Base-by-base conservation (phyloP, 2,888 invertebrate genomes). In the Eristalinus aeneus region DNA sequence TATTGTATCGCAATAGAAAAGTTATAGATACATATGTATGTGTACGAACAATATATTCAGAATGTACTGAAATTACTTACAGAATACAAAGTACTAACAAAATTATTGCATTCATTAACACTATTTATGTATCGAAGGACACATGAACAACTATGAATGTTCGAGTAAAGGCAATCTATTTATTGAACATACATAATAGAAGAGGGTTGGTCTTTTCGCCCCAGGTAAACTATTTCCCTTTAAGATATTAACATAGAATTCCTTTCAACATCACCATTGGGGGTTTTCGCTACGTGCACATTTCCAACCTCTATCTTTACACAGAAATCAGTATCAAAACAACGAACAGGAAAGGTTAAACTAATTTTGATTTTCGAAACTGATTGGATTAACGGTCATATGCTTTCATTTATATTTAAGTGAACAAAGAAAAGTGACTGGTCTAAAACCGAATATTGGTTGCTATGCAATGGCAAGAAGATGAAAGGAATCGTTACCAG, bases 181-280 rank as follows among this genome's bases (percentile, higher is more conserved):
- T 88, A 82, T 80, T 88, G 78, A 87, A 87, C 78, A 87, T 68
- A 83, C 53, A 67, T 22, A 53, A 53, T 77, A 72, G 67, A 76
- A 67, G 71, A 74, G 85, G 87, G 77, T 85, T 85, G 82, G 68
- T 58, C 54, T 56, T 72, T 20, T 58, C 85, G 32, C 88, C 78
- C 78, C 73, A 67, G 88, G 88, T 87, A 76, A 82, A 81, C 78
- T 53, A 60, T 71, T 71, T 56, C 39, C 60, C 64, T 39, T 69
- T 56, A 71, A 76, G 65, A 74, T 68, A 72, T 79, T 61, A 65
- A 87, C 88, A 88, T 78, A 74, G 67, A 81, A 84, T 84, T 88
- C 88, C 88, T 88, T 87, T 88, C 88, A 88, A 53, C 53, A 56
- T 12, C 80, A 54, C 88, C 84, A 79, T 53, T 87, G 81, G 82